These are phyloP conservation scores for Perizoma flavofasciatum DNA, from an alignment of 2,888 invertebrate species.

Conservation along the genomic window DNA sequence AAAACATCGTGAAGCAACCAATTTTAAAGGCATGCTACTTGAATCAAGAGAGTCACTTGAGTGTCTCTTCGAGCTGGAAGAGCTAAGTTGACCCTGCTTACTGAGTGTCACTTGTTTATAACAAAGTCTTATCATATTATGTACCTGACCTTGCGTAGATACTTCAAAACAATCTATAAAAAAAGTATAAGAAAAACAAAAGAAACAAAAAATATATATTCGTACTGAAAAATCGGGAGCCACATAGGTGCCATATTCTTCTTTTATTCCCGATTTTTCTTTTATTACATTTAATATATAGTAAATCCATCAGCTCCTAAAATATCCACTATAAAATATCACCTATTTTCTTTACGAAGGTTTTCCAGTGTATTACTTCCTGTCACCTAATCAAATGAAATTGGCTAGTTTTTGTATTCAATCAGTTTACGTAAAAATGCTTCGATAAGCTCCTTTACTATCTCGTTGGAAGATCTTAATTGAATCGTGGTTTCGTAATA, in stretches of 20 bases:
- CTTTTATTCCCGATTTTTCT: too few relatives aligned
- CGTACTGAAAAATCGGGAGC: too few relatives aligned
- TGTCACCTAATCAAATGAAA: constrained; percentile 29
- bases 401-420: constrained; percentile 31
- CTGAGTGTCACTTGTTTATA: constrained; percentile 6
- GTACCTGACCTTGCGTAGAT: too few relatives aligned
- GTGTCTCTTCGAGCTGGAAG: constrained; percentile 9
- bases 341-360: constrained; percentile 21
- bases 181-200: too few relatives aligned
- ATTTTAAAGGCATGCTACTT: constrained; percentile 14
- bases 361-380: constrained; percentile 24
- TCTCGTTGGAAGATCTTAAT: constrained; percentile 76
- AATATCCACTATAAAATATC: constrained; percentile 16
- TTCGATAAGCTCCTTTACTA: constrained; percentile 54
- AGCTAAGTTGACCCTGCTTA: constrained; percentile 18
- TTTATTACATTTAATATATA: not conserved
- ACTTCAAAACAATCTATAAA: too few relatives aligned
- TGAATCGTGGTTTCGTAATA: constrained; percentile 63
- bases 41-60: constrained; percentile 11
- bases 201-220: too few relatives aligned
- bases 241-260: too few relatives aligned
- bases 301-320: constrained; percentile 9
- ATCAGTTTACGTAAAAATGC: constrained; percentile 38
- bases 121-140: not conserved
- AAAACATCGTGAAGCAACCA: constrained; percentile 10